Conservation (phyloP, 2,888 invertebrate genomes). For the Cosmorhoe ocellata region DNA sequence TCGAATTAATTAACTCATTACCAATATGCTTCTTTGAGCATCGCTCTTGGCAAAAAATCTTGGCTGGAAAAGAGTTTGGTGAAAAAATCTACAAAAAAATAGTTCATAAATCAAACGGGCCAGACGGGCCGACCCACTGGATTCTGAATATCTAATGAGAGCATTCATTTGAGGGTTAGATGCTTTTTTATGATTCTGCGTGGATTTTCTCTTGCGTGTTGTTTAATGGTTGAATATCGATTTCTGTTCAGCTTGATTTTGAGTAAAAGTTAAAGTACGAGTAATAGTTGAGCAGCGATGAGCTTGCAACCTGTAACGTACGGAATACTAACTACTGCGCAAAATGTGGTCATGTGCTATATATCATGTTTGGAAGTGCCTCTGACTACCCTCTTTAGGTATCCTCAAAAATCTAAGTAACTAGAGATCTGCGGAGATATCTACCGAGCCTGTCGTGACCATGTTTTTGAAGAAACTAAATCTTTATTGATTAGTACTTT, state of each 20-base stretch:
- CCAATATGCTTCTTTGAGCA: slow-evolving; percentile 73
- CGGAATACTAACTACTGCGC: too few relatives aligned
- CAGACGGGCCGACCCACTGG: slow-evolving; percentile 66
- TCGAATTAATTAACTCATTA: slow-evolving; percentile 55
- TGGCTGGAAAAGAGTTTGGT: slow-evolving; percentile 49
- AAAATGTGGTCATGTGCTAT: too few relatives aligned
- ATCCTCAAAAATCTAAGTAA: too few relatives aligned
- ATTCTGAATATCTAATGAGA: slow-evolving; percentile 69
- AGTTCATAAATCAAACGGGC: slow-evolving; percentile 69
- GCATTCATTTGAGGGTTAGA: slow-evolving; percentile 65
- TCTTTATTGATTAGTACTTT: too few relatives aligned
- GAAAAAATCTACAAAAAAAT: slow-evolving; percentile 54
- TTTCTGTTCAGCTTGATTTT: slow-evolving; percentile 7
- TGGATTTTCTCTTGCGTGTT: slow-evolving; percentile 45
- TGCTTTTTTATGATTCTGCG: slow-evolving; percentile 54
- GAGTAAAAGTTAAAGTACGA: background rate
- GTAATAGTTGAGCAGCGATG: too few relatives aligned
- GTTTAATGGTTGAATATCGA: slow-evolving; percentile 33
- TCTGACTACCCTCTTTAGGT: too few relatives aligned
- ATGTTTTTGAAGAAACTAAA: too few relatives aligned
- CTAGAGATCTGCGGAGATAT: too few relatives aligned
- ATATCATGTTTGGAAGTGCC: too few relatives aligned
- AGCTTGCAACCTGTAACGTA: too few relatives aligned
- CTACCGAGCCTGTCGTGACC: too few relatives aligned
- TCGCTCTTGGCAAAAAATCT: slow-evolving; percentile 64